Base-by-base conservation (phyloP, 1,140 invertebrate species). In the Zaprionus ornatus region DNA sequence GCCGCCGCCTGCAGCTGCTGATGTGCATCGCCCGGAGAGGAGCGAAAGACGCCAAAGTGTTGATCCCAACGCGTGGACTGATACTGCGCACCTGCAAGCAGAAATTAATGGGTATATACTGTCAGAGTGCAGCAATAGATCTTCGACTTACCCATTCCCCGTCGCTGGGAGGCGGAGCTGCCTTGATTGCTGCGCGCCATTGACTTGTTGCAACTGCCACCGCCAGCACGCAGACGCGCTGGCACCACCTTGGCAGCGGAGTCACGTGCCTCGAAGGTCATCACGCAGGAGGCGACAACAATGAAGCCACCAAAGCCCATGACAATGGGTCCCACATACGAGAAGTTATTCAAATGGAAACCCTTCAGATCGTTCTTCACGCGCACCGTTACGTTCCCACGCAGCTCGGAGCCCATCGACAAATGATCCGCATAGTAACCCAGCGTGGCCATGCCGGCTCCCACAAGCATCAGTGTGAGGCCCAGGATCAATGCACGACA, bases 221-320 rank as follows among this genome's bases (percentile, higher is more conserved):
- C 93, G 5, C 84, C 81, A 0, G 85, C 85, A 40, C 96, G 95
- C 29, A 96, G 94, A 29, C 96, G 93, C 1, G 96, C 96, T 2
- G 97, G 96, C 12, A 97, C 96, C 13, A 97, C 96, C 91, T 98
- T 98, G 0, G 96, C 97, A 0, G 97, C 97, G 48, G 96, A 97
- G 91, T 98, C 97, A 0, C 97, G 94, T 0, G 97, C 97, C 91
- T 98, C 97, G 82, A 98, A 98, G 1, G 97, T 98, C 97, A 98
- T 97, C n/a, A 98, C 97, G 79, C 97, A 98, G 0, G 97, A 97
- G 6, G 97, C 97, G 1, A 98, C 97, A 4, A 98, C 97, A 64
- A 98, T 97, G 87, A 98, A 98, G 17, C 97, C 97, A 93, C 97
- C 97, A 40, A 98, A 95, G 37, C 97, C 97, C 97, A 98, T 98